Base-by-base conservation (phyloP, 1,140 invertebrate genomes). In the Drosophila lowei region DNA sequence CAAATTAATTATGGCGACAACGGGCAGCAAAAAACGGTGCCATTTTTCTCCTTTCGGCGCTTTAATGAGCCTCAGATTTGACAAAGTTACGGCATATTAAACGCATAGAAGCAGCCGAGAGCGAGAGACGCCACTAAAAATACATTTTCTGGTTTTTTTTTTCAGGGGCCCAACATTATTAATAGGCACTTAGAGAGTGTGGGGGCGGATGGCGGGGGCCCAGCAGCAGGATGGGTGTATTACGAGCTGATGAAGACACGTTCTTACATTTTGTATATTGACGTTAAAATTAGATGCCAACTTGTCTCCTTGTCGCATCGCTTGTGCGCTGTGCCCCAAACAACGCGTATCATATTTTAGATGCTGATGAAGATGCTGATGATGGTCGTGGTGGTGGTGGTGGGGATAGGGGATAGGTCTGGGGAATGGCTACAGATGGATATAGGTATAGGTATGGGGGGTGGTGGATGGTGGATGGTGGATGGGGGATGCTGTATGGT, bases 221-320 rank as follows among this genome's bases (percentile, higher is more conserved):
- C 8, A 2, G 43, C 23, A 23, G 4, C 43, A 7, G 41, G 43
- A 43, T 11, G n/a, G 46, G 21, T 52, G 81, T 78, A 83, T 88
- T 86, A 86, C 73, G 77, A 77, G 77, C 55, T 85, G 81, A 85
- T 85, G 83, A 78, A 88, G 83, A 88, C 78, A 88, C 83, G 83
- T 88, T 88, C 78, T 81, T 79, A 78, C 83, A 77, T 88, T 86
- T 72, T 81, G 83, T 86, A 77, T 88, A 88, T 88, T 86, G 83
- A 88, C 83, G 75, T 88, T 88, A 86, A 86, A 86, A 86, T 86
- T 86, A 88, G 83, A 86, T 88, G 83, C 74, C 83, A 86, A 86
- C 78, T 88, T 86, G 83, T 88, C 81, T 30, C 30, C 30, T 30
- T 3, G 8, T 30, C 8, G 30, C 30, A 6, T 30, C 30, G 30